A percentile compares a stretch with the other conserved stretches of the same genome.
Evolutionary conservation across 2,113 vertebrate species (phyloP).

Genomic region (Geococcyx californianus): DNA sequence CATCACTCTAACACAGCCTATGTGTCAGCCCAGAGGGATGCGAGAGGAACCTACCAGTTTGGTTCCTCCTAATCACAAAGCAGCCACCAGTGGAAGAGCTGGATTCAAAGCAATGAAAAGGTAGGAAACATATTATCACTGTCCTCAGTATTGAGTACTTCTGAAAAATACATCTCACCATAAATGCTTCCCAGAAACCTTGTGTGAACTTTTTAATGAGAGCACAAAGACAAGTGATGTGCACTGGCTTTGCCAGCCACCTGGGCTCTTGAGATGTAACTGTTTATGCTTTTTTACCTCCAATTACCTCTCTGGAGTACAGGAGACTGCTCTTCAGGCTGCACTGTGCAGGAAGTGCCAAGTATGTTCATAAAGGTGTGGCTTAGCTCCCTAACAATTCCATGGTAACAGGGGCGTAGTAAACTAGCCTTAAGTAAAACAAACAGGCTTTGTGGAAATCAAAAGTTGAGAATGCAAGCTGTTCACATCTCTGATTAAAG

Average conservation of each 20-base stretch:
- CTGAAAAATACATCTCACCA: not conserved
- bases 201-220: not conserved
- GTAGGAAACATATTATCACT: not conserved
- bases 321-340: conserved; percentile 4
- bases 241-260: not conserved
- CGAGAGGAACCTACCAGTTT: not conserved
- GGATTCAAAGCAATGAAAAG: not conserved
- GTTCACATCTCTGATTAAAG: conserved; percentile 1
- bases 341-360: conserved; percentile 13
- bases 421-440: conserved; percentile 54
- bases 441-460: conserved; percentile 56
- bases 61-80: not conserved
- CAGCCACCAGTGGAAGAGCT: not conserved
- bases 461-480: conserved; percentile 27
- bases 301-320: not conserved
- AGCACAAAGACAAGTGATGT: not conserved
- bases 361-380: conserved; percentile 58
- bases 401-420: conserved; percentile 38
- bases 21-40: not conserved
- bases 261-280: not conserved
- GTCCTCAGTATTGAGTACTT: not conserved
- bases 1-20: not conserved
- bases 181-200: not conserved
- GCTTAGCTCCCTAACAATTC: conserved; percentile 42
- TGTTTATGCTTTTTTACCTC: not conserved